Conservation (phyloP, 1,140 invertebrate species). For the Musca domestica region DNA sequence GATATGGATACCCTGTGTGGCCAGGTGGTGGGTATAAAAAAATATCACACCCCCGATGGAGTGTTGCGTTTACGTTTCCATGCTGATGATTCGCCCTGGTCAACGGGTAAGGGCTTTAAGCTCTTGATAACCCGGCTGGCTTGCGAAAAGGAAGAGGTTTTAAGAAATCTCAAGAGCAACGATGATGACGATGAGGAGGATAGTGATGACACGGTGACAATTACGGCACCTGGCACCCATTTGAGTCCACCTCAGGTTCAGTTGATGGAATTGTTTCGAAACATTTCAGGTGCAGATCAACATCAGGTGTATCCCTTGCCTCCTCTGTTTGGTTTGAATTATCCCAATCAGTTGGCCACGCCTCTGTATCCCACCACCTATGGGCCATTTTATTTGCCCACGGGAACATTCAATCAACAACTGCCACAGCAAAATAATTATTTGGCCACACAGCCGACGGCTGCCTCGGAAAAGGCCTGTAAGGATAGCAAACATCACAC, state of each 20-base stretch:
- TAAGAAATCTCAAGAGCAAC: slow-evolving; percentile 20
- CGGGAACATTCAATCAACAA: neutral
- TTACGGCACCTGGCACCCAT: slow-evolving; percentile 35
- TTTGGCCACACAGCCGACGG: neutral
- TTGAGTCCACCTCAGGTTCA: slow-evolving; percentile 16
- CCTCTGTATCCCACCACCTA: slow-evolving; percentile 21
- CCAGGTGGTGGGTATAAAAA: slow-evolving; percentile 53
- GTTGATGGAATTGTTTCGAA: slow-evolving; percentile 29
- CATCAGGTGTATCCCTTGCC: slow-evolving; percentile 18
- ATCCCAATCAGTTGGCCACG: slow-evolving; percentile 17
- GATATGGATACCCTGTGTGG: slow-evolving; percentile 56
- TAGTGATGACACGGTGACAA: slow-evolving; percentile 38
- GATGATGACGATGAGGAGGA: neutral
- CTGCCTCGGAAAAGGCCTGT: neutral
- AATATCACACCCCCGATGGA: slow-evolving; percentile 56
- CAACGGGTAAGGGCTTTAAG: slow-evolving; percentile 55
- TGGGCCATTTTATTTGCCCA: slow-evolving; percentile 2
- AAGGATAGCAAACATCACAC: neutral
- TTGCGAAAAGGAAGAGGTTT: slow-evolving; percentile 44
- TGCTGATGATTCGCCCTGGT: slow-evolving; percentile 45
- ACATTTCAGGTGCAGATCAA: slow-evolving; percentile 24
- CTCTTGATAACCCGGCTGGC: slow-evolving; percentile 57
- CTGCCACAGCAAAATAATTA: no score
- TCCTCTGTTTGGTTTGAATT: slow-evolving; percentile 24
- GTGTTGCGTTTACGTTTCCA: slow-evolving; percentile 51